These are phyloP conservation scores for Pangasianodon gigas DNA, from an alignment of 2,113 vertebrate species.

Conservation along the genomic window DNA sequence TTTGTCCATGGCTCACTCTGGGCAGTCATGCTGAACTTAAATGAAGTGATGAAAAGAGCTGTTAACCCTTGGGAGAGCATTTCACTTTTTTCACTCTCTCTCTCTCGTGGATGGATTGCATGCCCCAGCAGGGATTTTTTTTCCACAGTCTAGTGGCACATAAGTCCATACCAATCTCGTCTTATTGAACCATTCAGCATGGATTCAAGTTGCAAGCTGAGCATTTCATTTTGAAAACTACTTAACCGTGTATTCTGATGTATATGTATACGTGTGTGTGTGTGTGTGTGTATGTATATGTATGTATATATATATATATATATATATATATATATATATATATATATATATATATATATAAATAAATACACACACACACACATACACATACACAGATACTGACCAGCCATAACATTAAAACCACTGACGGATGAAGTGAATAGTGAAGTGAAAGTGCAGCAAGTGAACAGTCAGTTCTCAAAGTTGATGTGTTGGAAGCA, in stretches of 20 bases:
- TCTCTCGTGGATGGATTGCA: neutral
- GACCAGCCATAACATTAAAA: too few relatives aligned
- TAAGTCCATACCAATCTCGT: conserved; percentile 12
- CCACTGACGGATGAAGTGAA: too few relatives aligned
- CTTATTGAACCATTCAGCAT: conserved; percentile 28
- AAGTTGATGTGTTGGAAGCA: too few relatives aligned
- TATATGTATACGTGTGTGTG: too few relatives aligned
- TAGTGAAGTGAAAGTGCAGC: too few relatives aligned
- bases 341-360: too few relatives aligned
- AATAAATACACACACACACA: too few relatives aligned
- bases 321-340: too few relatives aligned
- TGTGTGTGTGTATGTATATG: too few relatives aligned
- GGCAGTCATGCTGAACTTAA: conserved; percentile 6
- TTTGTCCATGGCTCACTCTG: conserved; percentile 10
- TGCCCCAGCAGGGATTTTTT: conserved; percentile 17
- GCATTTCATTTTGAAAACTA: neutral
- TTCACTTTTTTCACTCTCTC: neutral
- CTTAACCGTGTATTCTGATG: neutral
- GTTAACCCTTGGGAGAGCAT: neutral
- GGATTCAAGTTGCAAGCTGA: conserved; percentile 1
- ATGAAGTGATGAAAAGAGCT: neutral
- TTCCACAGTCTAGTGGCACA: conserved; percentile 22
- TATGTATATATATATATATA: too few relatives aligned
- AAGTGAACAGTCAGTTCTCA: too few relatives aligned
- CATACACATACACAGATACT: too few relatives aligned